Evolutionary conservation across 2,888 invertebrate species (phyloP).

Genomic region (Mimachlamys varia): DNA sequence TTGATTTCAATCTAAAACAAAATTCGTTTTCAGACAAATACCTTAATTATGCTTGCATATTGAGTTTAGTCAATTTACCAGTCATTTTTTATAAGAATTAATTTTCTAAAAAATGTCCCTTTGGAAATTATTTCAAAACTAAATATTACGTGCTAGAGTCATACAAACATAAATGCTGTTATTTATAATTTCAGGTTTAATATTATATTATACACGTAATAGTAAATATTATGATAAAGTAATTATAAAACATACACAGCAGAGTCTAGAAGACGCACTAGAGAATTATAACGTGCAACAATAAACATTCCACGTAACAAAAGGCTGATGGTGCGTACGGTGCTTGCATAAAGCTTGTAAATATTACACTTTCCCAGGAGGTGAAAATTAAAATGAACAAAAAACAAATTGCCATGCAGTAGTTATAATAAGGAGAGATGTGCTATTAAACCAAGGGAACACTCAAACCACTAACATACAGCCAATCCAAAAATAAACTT

Average conservation of each 20-base stretch:
- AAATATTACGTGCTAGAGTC: no score
- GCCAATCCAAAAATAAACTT: conserved; percentile 19
- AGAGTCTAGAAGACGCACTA: neutral
- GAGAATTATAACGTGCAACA: neutral
- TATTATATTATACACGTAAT: no score
- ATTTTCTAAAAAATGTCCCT: no score
- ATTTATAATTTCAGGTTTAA: no score
- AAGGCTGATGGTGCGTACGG: conserved; percentile 6
- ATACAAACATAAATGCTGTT: no score
- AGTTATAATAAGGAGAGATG: neutral
- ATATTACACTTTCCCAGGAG: conserved; percentile 3
- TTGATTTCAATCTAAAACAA: no score
- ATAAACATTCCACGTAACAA: neutral
- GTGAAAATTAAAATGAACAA: neutral
- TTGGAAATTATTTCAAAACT: no score
- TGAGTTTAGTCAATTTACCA: neutral
- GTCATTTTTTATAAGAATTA: neutral
- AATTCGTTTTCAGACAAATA: no score
- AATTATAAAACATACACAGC: neutral
- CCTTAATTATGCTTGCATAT: neutral
- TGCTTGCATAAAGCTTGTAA: conserved; percentile 9
- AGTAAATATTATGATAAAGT: no score
- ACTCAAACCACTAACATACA: neutral
- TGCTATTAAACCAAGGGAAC: conserved; percentile 10
- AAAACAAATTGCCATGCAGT: conserved; percentile 4